phyloP scores from a whole-genome alignment of 1,140 invertebrate genomes.

The Drosophila rufa region DNA sequence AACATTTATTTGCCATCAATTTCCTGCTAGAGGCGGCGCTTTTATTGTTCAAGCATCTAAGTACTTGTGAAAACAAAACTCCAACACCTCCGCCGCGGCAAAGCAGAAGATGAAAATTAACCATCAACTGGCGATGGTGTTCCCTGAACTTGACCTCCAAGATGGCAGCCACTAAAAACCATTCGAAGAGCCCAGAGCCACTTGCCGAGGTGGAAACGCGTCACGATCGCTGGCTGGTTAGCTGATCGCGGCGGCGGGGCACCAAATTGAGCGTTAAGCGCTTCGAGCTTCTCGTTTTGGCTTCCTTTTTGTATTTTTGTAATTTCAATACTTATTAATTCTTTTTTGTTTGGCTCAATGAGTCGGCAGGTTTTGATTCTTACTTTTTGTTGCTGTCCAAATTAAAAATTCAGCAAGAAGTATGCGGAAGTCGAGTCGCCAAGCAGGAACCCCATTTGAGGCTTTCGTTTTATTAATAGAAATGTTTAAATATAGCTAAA shows the following conservation, averaged over 20 bases:
- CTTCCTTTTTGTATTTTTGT: constrained; percentile 38
- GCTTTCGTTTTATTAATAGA: not conserved
- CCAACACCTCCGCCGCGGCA: constrained; percentile 21
- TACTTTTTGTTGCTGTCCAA: constrained; percentile 15
- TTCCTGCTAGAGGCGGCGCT: constrained; percentile 1
- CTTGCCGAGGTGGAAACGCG: constrained; percentile 26
- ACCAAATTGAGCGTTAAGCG: constrained; percentile 50
- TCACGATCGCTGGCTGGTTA: constrained; percentile 49
- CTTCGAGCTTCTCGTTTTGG: constrained; percentile 43
- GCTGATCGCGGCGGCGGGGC: constrained; percentile 11
- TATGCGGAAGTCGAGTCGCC: constrained; percentile 58
- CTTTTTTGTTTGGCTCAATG: constrained; percentile 15
- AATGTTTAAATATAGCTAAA: constrained; percentile 4
- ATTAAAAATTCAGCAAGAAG: constrained; percentile 15
- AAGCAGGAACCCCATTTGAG: not conserved
- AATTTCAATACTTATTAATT: constrained; percentile 38
- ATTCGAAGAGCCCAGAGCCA: constrained; percentile 25
- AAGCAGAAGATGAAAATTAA: constrained; percentile 22
- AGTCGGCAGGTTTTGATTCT: constrained; percentile 24
- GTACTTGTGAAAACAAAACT: constrained; percentile 16
- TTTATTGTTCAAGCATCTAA: constrained; percentile 8
- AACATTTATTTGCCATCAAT: constrained; percentile 11
- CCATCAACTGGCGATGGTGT: constrained; percentile 42
- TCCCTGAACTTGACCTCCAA: constrained; percentile 78
- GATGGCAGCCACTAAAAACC: constrained; percentile 15